Evolutionary conservation across 2,797 vertebrate species (phyloP).

Genomic region (Rhincodon typus): DNA sequence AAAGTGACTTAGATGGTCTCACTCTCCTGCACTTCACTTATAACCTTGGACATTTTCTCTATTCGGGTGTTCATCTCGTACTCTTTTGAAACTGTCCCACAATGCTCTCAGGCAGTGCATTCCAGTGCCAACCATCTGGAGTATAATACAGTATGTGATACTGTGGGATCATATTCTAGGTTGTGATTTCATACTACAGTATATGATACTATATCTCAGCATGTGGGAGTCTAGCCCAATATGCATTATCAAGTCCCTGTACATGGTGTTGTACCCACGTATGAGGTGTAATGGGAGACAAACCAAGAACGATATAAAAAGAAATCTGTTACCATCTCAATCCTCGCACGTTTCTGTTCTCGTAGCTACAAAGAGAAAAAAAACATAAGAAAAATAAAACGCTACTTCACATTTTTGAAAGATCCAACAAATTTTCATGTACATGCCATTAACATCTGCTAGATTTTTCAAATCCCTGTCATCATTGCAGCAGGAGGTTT

Average conservation of each 20-base stretch:
- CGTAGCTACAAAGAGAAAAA: conserved; percentile 57
- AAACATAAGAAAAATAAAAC: background rate
- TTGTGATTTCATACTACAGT: background rate
- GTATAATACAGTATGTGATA: background rate
- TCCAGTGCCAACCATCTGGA: background rate
- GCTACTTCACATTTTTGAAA: background rate
- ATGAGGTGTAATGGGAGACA: background rate
- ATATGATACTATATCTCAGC: background rate
- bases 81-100: background rate
- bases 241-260: no score
- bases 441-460: background rate
- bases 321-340: conserved; percentile 62
- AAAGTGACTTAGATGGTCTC: no score
- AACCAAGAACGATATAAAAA: background rate
- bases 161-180: background rate
- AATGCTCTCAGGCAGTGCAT: background rate
- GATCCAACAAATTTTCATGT: background rate
- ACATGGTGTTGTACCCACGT: background rate
- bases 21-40: no score
- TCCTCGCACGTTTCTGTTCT: conserved; percentile 63
- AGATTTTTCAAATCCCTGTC: background rate
- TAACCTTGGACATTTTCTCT: background rate
- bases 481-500: background rate
- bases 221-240: background rate
- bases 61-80: background rate